Conservation (phyloP, 2,888 invertebrate genomes). For the Alviniconcha strummeri region DNA sequence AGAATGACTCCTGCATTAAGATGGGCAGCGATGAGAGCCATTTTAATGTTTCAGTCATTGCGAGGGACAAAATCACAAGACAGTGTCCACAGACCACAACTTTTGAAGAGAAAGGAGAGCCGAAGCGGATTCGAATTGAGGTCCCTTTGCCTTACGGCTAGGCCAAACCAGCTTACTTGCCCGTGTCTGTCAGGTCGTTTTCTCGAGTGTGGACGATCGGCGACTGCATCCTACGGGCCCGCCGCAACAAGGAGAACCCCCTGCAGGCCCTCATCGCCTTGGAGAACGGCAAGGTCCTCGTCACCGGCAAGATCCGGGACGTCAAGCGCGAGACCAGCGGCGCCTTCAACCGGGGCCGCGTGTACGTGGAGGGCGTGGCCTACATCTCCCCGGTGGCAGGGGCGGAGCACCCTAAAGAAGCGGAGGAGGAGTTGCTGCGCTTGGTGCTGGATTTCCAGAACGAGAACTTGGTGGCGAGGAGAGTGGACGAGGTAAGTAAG, state of each 20-base stretch:
- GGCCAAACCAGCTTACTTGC: not conserved
- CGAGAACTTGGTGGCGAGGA: constrained; percentile 63
- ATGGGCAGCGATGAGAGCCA: too few species aligned
- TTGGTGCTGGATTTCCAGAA: constrained; percentile 66
- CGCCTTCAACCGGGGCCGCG: constrained; percentile 61
- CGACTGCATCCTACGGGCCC: constrained; percentile 56
- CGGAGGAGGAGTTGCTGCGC: constrained; percentile 43
- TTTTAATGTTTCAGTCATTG: too few species aligned
- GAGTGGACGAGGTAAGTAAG: constrained; percentile 18
- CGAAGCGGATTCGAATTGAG: too few species aligned
- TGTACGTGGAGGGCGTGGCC: constrained; percentile 49
- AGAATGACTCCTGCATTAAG: too few species aligned
- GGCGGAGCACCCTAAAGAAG: not conserved
- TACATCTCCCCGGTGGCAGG: not conserved
- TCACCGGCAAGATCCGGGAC: constrained; percentile 63
- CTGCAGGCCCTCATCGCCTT: constrained; percentile 54
- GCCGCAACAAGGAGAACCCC: constrained; percentile 51
- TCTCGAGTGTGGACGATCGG: constrained; percentile 65
- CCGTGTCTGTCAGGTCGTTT: constrained; percentile 20
- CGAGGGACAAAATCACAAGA: too few species aligned
- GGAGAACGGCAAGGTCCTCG: constrained; percentile 44
- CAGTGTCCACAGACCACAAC: too few species aligned
- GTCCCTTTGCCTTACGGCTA: too few species aligned
- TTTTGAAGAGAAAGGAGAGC: too few species aligned
- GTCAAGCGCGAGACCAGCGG: constrained; percentile 58